Base-by-base conservation (phyloP, 2,113 vertebrate species). In the Castor canadensis region DNA sequence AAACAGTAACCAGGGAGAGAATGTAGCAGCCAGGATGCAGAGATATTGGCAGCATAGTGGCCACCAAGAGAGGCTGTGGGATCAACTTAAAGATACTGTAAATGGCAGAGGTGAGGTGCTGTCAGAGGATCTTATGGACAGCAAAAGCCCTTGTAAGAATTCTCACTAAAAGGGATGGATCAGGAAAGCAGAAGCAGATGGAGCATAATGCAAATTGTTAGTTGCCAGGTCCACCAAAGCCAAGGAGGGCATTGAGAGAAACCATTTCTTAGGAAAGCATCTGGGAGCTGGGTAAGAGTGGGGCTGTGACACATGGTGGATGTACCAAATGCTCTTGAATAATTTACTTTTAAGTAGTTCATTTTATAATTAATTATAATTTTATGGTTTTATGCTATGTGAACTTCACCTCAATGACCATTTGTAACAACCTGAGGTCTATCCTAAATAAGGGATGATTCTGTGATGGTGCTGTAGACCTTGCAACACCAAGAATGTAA, bases 241-340 rank as follows among this genome's bases (percentile, higher is more conserved):
- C 43, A 1, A 4, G 1, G 35, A n/a, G 1, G 30, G 13, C 1
- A 1, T 22, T 13, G 20, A 60, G 4, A 73, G 28, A 72, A 82
- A 92, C 0, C 16, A 11, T 38, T 80, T 26, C 20, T 54, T 40
- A 64, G 20, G 11, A 45, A 15, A 83, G 11, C 43, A 72, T 28
- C 75, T 87, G 56, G 15, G 30, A 71, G 38, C 24, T 40, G 76
- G 64, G 19, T 47, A 71, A 32, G 56, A 0, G 32, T 66, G 10
- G 81, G 73, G 26, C 28, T 43, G 0, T 0, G 24, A 15, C 43
- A 69, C 17, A 35, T 6, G 2, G 3, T 90, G 75, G 72, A 69
- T 64, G 22, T 38, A 71, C 40, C 15, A 75, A 87, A 69, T 26
- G 30, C 26, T 40, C 32, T 1, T 47, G 24, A 30, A 24, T 24